These are phyloP conservation scores for Philotrypesis tridentata DNA, from an alignment of 1,140 invertebrate genomes.

Conservation along the genomic window DNA sequence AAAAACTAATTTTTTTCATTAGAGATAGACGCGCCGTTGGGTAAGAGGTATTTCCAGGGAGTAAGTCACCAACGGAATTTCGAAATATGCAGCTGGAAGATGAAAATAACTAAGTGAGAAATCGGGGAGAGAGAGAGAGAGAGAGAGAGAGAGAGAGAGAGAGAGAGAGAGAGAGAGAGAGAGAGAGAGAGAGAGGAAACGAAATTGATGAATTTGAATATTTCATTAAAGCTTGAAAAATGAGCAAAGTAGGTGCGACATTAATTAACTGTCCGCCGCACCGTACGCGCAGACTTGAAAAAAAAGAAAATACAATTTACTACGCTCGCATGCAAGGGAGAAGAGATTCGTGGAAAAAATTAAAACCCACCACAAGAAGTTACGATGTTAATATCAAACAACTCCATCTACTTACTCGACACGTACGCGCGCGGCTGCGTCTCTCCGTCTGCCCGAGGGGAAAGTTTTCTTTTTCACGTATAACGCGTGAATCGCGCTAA, in stretches of 20 bases:
- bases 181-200: too few species aligned
- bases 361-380: neutral
- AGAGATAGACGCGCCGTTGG: too few species aligned
- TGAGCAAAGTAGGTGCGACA: neutral
- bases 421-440: neutral
- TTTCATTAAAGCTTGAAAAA: neutral
- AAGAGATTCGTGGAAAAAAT: neutral
- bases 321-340: neutral
- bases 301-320: neutral
- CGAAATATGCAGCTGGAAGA: too few species aligned
- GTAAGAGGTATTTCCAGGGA: too few species aligned
- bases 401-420: neutral
- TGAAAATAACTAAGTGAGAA: too few species aligned
- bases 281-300: neutral
- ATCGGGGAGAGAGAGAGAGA: too few species aligned
- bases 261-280: neutral
- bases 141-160: too few species aligned
- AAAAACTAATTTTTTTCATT: too few species aligned
- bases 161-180: too few species aligned
- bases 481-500: neutral
- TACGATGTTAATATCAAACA: constrained; percentile 16
- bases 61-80: too few species aligned
- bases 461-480: neutral
- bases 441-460: neutral
- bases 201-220: too few species aligned